Conservation (phyloP, 2,113 vertebrate species). For the Sturnira hondurensis region DNA sequence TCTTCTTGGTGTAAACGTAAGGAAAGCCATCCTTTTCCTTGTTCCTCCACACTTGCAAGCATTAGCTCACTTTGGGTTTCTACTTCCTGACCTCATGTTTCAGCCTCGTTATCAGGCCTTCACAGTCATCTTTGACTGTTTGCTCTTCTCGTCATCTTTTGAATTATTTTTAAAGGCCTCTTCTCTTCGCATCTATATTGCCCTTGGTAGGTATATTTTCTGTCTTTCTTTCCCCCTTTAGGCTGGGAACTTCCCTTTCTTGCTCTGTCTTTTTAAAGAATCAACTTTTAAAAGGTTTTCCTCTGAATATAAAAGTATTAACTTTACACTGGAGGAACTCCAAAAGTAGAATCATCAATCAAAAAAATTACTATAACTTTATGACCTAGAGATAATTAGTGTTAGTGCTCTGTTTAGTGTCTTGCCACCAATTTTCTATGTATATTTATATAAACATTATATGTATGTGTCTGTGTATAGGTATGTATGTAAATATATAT, state of each 20-base stretch:
- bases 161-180: not conserved
- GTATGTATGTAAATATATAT: not conserved
- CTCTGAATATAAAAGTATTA: not conserved
- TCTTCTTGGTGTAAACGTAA: not conserved
- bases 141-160: not conserved
- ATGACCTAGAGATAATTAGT: not conserved
- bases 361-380: not conserved
- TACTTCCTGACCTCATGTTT: not conserved
- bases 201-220: not conserved
- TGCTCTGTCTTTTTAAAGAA: not conserved
- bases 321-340: not conserved
- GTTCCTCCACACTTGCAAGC: not conserved
- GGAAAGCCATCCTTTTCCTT: not conserved
- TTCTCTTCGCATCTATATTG: not conserved
- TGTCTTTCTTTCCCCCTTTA: not conserved
- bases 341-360: not conserved
- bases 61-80: not conserved
- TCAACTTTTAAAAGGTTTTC: not conserved
- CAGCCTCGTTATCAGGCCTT: not conserved
- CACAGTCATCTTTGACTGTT: not conserved
- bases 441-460: not conserved
- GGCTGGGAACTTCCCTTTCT: not conserved
- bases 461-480: not conserved
- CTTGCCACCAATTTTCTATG: not conserved
- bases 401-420: not conserved